Conservation (phyloP, 2,797 vertebrate genomes). For the Podarcis lilfordi region DNA sequence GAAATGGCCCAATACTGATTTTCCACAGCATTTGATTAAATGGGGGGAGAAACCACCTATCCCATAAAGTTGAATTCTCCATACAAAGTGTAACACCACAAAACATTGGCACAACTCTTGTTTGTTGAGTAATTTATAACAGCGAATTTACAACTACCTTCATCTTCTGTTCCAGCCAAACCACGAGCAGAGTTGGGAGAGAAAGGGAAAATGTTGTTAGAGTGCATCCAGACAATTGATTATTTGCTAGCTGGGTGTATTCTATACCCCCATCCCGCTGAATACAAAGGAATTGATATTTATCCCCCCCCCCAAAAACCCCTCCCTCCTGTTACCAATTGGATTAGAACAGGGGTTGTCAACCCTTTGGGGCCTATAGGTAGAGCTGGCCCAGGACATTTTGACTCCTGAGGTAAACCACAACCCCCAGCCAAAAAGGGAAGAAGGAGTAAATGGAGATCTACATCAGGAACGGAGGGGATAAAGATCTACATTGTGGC, state of each 20-base stretch:
- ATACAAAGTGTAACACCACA: not conserved
- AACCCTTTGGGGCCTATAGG: too few relatives aligned
- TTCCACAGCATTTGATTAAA: not conserved
- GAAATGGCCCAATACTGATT: not conserved
- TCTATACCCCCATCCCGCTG: not conserved
- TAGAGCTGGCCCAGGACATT: too few relatives aligned
- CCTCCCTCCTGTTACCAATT: not conserved
- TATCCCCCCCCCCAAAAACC: not conserved
- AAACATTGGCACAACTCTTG: not conserved
- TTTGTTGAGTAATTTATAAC: not conserved
- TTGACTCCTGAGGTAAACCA: too few relatives aligned
- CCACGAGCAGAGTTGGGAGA: not conserved
- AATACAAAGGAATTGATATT: not conserved
- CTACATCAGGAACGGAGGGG: too few relatives aligned
- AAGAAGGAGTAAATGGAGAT: too few relatives aligned
- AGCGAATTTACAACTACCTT: constrained; percentile 55
- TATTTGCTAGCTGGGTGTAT: not conserved
- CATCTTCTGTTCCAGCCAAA: constrained; percentile 42
- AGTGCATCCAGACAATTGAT: not conserved
- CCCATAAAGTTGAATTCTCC: not conserved
- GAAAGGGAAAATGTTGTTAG: constrained; percentile 15
- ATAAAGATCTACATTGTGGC: too few relatives aligned
- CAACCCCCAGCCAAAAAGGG: too few relatives aligned
- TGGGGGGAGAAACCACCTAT: too few relatives aligned
- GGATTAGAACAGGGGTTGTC: not conserved